phyloP scores from a whole-genome alignment of 2,888 invertebrate species.

The Caenorhabditis panamensis region DNA sequence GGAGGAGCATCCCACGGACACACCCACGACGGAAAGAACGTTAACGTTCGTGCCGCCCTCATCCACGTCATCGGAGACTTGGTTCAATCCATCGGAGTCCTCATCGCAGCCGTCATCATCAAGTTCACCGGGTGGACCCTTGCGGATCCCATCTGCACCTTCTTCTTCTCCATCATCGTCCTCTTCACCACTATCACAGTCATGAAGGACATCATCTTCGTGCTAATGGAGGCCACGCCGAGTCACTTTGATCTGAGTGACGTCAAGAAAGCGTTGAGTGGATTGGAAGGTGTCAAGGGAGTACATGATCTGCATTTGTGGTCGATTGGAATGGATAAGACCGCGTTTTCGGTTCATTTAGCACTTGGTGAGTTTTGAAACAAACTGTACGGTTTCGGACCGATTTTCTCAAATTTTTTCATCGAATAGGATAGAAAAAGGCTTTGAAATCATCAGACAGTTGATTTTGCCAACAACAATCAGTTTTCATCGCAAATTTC shows the following conservation, averaged over 20 bases:
- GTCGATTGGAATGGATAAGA: conserved; percentile 96
- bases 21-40: conserved; percentile 69
- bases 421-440: too few species aligned
- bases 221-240: conserved; percentile 83
- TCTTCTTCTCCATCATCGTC: conserved; percentile 90
- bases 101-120: conserved; percentile 92
- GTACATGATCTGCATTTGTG: conserved; percentile 97
- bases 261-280: conserved; percentile 90
- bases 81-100: conserved; percentile 93
- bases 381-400: background rate
- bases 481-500: too few species aligned
- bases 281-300: conserved; percentile 91
- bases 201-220: conserved; percentile 74
- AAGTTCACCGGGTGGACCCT: conserved; percentile 86
- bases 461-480: too few species aligned
- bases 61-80: conserved; percentile 97
- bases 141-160: conserved; percentile 97
- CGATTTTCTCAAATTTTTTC: background rate
- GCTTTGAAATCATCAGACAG: too few species aligned
- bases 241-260: conserved; percentile 85
- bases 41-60: conserved; percentile 91
- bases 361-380: conserved; percentile 89
- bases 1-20: conserved; percentile 66
- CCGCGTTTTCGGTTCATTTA: conserved; percentile 96
- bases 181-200: conserved; percentile 78